Evolutionary conservation across 2,797 vertebrate species (phyloP), one percentile per base, ranked within the genome.

Genomic region (Enoplosus armatus): DNA sequence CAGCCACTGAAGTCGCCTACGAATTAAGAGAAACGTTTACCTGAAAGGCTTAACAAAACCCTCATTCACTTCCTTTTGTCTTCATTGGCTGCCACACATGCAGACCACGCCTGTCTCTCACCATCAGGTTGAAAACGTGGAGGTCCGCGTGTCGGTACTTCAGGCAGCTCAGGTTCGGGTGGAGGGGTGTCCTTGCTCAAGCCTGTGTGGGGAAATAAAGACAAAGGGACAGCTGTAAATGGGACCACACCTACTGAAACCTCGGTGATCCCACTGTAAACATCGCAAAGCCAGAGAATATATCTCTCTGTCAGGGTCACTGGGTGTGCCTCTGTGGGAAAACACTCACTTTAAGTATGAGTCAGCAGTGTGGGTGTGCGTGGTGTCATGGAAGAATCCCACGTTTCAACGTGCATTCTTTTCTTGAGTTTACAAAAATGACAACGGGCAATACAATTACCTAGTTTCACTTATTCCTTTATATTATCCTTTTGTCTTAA

Each of bases 1-100:
- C 97, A 97, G 48, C 94, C 93, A 0, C 55, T 91, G 85, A 96
- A 97, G 90, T 97, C 90, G 33, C 96, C 96, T 96, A 0, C 1
- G 41, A 67, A 56, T 61, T 12, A 27, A 75, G 8, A 68, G 8
- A 70, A 24, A 50, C 0, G 2, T 47, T 41, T 5, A 31, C 7
- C 0, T 11, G 7, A 33, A 41, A 50, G 9, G 6, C 15, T 58
- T 65, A 0, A 53, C 22, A 41, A 15, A 48, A 70, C 50, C 50
- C 2, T 37, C 0, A 22, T 71, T 50, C 0, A 18, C 54, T 65
- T 27, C 24, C 2, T 26, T n/a, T 60, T 12, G 1, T 37, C 26
- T 39, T 50, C 8, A 37, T 29, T 29, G 29, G 29, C 26, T 59
- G 22, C 31, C 6, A 45, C 31, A 56, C 16, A 2, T 31, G 8